Evolutionary conservation across 1,140 invertebrate genomes (phyloP), one percentile per base, ranked within the genome.

Genomic region (Chlorops oryzae): DNA sequence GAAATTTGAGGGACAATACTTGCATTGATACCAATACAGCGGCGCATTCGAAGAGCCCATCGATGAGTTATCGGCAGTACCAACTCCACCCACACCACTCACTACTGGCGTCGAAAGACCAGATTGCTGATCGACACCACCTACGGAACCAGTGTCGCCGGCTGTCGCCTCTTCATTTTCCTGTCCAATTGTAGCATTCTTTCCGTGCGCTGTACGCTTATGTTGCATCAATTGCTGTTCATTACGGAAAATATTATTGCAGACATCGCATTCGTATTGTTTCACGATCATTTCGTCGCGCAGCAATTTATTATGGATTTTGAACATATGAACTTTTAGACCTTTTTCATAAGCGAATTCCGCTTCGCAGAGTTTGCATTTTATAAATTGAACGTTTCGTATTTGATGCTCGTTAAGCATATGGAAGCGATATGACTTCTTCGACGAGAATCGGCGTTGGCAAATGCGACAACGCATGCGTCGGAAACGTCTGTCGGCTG

Each of bases 321-420:
- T 72, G 35, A 69, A 72, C 51, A 72, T 59, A 51, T 72, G 70
- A 46, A 72, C 70, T 52, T 72, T 72, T 2, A 72, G 50, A 0
- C 70, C 70, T 56, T 72, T 72, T 39, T 72, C 69, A 42, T 72
- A 65, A 22, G 70, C 65, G 7, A 72, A 72, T 35, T 72, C 70
- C 0, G 70, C 70, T 27, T 70, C 67, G 52, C 70, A 72, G 1
- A 72, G 37, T 41, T 62, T 67, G 43, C 70, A 72, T 22, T 70
- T 72, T 43, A 72, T 72, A 35, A 72, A 72, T 49, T 69, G 66
- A 15, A 70, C 67, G 38, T 70, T 70, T 39, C 64, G 64, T 50
- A 72, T 67, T 37, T 72, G 65, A 57, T 72, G 70, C 18, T 70
- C 70, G 43, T 60, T 64, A 3, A 72, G 58, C 70, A 72, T 72